A percentile compares a stretch with the other conserved stretches of the same genome.
These are phyloP conservation scores for Sebastes hubbsi DNA, from an alignment of 2,797 vertebrate genomes.

Conservation along the genomic window DNA sequence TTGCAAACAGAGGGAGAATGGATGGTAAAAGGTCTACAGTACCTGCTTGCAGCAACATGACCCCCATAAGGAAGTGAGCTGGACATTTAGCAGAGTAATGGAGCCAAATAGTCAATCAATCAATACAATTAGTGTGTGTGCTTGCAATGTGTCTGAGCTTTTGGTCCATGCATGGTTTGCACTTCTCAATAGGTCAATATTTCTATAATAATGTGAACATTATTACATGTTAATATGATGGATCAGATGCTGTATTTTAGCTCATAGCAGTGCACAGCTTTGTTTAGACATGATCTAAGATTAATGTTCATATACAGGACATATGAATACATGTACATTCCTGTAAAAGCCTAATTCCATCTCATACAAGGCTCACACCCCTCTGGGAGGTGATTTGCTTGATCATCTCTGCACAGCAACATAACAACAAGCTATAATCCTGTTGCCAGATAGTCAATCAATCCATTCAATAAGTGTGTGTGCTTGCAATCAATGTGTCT, in stretches of 20 bases:
- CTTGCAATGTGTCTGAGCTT: not conserved
- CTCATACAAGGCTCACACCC: not conserved
- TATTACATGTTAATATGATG: not conserved
- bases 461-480: not conserved
- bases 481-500: not conserved
- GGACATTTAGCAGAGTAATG: conserved; percentile 23
- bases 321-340: conserved; percentile 15
- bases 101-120: conserved; percentile 20
- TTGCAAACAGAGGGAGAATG: not conserved
- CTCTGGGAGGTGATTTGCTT: conserved; percentile 13
- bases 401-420: conserved; percentile 1
- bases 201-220: not conserved
- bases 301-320: too few relatives aligned
- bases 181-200: not conserved
- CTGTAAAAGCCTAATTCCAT: not conserved
- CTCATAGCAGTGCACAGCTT: not conserved
- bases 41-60: conserved; percentile 35
- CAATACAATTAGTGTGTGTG: not conserved
- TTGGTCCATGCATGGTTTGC: not conserved
- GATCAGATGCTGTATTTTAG: not conserved
- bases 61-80: conserved; percentile 28
- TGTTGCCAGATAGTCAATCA: conserved; percentile 6
- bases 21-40: not conserved
- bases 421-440: not conserved
- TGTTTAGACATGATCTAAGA: not conserved